Evolutionary conservation across 2,113 vertebrate genomes (phyloP), one percentile per base, ranked within the genome.

Genomic region (Grus americana): DNA sequence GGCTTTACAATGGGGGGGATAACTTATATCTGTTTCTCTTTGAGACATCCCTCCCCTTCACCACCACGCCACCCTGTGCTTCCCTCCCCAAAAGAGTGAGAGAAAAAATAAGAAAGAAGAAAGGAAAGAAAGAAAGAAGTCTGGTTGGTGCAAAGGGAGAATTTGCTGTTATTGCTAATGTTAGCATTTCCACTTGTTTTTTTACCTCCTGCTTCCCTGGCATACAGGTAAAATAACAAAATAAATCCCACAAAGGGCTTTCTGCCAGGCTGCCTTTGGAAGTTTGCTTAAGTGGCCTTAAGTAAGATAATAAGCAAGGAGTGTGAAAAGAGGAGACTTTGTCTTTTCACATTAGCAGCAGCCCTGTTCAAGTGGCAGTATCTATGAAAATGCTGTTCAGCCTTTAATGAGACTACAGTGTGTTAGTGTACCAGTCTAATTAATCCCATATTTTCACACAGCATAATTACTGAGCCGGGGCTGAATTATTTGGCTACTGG

Each of bases 361-460:
- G 96, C 98, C 98, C 97, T 91, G 83, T 97, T 98, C 98, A 98
- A 98, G 98, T 97, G 98, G 98, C 98, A 98, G 98, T 98, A 97
- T 98, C 98, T 99, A 98, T 98, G 98, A 98, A 98, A 98, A 97
- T 97, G 97, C 97, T 95, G 97, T 96, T 97, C 98, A 98, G 98
- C 98, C 98, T 98, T 98, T 98, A 98, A 98, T 98, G 98, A 99
- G 98, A 98, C 98, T 98, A 98, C 98, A 98, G 98, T 98, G 98
- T 98, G 98, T 98, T 98, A 98, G 97, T 98, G 98, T 97, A 98
- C 98, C 97, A 97, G 96, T 98, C 98, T 99, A 99, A 99, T 99
- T 98, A 99, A 99, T 99, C 98, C 98, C 98, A 98, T 98, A 98
- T 99, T 99, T 99, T 98, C 98, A 98, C 98, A 98, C 98, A 97